Evolutionary conservation across 1,140 invertebrate genomes (phyloP).

Genomic region (Maniola jurtina): DNA sequence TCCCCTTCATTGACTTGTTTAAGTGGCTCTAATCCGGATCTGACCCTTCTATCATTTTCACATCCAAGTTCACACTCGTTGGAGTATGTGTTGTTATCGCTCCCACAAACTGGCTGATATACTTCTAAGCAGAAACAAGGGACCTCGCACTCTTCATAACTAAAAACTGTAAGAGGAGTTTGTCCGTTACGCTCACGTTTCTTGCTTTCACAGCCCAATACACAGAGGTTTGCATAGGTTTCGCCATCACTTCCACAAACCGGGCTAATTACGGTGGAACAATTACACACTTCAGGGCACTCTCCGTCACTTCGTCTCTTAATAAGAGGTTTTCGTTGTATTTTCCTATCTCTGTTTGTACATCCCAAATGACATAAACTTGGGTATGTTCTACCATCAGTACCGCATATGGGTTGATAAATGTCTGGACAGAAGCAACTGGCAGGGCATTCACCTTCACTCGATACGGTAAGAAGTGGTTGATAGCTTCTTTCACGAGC

Average conservation of each 20-base stretch:
- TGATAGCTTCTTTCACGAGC: not conserved
- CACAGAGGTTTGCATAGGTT: conserved; percentile 30
- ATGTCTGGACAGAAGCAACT: conserved; percentile 21
- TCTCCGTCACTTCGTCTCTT: no score
- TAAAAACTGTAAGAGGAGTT: not conserved
- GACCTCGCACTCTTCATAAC: not conserved
- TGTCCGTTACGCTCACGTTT: not conserved
- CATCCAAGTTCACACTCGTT: conserved; percentile 54
- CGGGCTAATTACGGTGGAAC: conserved; percentile 19
- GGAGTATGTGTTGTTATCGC: conserved; percentile 46
- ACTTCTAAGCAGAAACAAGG: conserved; percentile 37
- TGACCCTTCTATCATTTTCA: conserved; percentile 28
- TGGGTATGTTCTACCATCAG: no score
- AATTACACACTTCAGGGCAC: conserved; percentile 1
- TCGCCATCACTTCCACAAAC: conserved; percentile 32
- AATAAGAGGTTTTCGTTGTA: no score
- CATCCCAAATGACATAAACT: not conserved
- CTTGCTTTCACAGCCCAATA: conserved; percentile 25
- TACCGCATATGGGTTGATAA: conserved; percentile 16
- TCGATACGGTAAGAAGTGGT: not conserved
- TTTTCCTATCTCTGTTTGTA: no score
- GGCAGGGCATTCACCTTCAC: conserved; percentile 22
- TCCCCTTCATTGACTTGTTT: conserved; percentile 6
- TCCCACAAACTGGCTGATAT: conserved; percentile 53
- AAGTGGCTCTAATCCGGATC: conserved; percentile 5